A percentile compares a stretch with the other conserved stretches of the same genome.
These are phyloP conservation scores for Sorex fumeus DNA, from an alignment of 2,113 vertebrate species.

Conservation along the genomic window DNA sequence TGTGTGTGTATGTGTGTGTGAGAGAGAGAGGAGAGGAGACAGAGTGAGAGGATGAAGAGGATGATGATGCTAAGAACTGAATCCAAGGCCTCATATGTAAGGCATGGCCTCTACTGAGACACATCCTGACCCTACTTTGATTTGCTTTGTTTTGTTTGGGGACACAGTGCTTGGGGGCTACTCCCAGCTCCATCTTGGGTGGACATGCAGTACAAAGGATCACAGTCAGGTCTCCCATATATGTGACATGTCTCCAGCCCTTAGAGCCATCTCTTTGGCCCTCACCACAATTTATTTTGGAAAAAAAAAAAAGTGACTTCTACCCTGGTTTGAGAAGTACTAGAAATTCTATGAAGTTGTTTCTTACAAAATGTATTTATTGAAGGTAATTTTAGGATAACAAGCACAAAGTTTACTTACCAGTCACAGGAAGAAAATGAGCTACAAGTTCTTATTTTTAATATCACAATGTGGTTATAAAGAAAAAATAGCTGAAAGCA, in stretches of 20 bases:
- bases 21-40: background rate
- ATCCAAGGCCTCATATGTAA: no score
- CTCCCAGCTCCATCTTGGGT: no score
- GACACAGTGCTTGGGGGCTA: no score
- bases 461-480: constrained; percentile 33
- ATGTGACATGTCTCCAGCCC: no score
- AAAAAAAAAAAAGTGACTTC: background rate
- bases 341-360: background rate
- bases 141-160: no score
- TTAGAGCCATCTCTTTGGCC: no score
- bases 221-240: no score
- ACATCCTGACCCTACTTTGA: background rate
- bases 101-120: no score
- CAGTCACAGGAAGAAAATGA: constrained; percentile 52
- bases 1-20: background rate
- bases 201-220: no score
- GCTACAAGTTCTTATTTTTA: constrained; percentile 38
- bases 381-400: constrained; percentile 42
- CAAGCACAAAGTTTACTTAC: constrained; percentile 33
- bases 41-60: no score
- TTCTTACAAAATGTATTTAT: constrained; percentile 57
- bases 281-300: background rate
- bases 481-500: background rate
- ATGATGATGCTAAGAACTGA: no score
- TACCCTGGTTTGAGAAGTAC: background rate